phyloP scores from a whole-genome alignment of 2,113 vertebrate genomes.

The Dunckerocampus dactyliophorus region DNA sequence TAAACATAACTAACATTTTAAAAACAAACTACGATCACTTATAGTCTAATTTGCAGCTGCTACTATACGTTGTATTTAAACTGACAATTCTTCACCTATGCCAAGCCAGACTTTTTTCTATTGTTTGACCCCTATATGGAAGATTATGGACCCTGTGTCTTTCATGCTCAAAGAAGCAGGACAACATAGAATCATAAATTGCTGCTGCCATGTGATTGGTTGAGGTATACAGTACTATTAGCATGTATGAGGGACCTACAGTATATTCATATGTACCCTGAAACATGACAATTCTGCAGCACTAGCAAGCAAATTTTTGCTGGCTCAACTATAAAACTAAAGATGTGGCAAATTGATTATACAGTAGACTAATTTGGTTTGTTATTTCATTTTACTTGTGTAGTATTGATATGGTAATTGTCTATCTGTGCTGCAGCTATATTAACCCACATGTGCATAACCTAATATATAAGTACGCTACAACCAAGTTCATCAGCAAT shows the following conservation, averaged over 20 bases:
- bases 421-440: conserved; percentile 5
- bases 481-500: conserved; percentile 18
- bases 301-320: conserved; percentile 29
- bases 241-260: conserved; percentile 40
- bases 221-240: conserved; percentile 23
- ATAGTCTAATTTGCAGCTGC: too few relatives aligned
- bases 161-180: conserved; percentile 49
- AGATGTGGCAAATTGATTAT: conserved; percentile 29
- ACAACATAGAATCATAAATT: conserved; percentile 41
- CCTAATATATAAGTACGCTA: not conserved
- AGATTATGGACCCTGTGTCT: conserved; percentile 41
- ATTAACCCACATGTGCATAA: conserved; percentile 6
- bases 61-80: too few relatives aligned
- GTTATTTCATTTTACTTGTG: conserved; percentile 36
- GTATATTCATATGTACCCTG: conserved; percentile 46
- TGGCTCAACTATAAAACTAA: conserved; percentile 28
- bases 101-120: not conserved
- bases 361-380: conserved; percentile 37
- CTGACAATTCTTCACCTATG: too few relatives aligned
- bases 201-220: conserved; percentile 21
- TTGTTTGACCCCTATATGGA: conserved; percentile 20
- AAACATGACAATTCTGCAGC: conserved; percentile 43
- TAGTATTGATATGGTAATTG: conserved; percentile 10
- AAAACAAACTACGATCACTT: too few relatives aligned
- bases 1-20: too few relatives aligned